Base-by-base conservation (phyloP, 2,113 vertebrate species). In the Salvelinus fontinalis region DNA sequence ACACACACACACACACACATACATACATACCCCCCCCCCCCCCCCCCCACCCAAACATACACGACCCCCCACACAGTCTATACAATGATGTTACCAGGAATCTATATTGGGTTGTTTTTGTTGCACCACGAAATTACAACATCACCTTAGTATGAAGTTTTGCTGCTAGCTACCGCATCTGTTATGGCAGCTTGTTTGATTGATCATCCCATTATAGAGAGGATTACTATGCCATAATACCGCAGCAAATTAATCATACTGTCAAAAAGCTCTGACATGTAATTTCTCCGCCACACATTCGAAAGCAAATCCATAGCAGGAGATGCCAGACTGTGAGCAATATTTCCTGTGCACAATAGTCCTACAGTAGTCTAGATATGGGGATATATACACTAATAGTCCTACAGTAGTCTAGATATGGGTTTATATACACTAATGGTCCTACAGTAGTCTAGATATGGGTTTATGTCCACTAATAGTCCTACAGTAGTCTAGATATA, bases 201-300 rank as follows among this genome's bases (percentile, higher is more conserved):
- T 89, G 91, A 91, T 91, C 75, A 82, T 89, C 24, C 74, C 81
- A 71, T 87, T 31, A 80, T 29, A 49, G 79, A 72, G 70, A 85
- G 88, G 89, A 90, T 89, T 89, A 88, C 86, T 80, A 85, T 78
- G 87, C 86, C 80, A 79, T 74, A 82, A 88, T 83, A 85, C 81
- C 75, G 84, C 80, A 83, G 85, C 83, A 76, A 82, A 92, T 92
- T 86, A 89, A 92, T 93, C 91, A 90, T 88, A 49, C 72, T 89
- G 90, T 82, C 90, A 79, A 75, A 76, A 2, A 67, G 3, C 82
- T 79, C 83, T 88, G 87, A 89, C 86, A 76, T 87, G 87, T 89
- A 79, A 89, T 89, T 90, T 89, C 83, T 48, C 62, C 60, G 65
- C 79, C 60, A 78, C 75, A 77, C 57, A 60, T 86, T 81, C 68